Evolutionary conservation across 2,888 invertebrate species (phyloP), one percentile per base, ranked within the genome.

Genomic region (Synergus japonicus): DNA sequence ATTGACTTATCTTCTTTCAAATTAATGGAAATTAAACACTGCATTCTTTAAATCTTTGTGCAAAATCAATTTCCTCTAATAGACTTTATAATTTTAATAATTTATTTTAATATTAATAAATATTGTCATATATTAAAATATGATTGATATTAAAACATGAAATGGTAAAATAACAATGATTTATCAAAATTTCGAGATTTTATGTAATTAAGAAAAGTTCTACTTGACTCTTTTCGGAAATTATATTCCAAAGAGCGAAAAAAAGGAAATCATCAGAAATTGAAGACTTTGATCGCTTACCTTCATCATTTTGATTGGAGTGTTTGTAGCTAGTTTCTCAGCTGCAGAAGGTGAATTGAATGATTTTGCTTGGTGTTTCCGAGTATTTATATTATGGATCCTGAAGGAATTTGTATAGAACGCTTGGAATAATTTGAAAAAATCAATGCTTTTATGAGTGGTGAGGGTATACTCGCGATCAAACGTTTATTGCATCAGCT

Each of bases 401-500:
- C 73, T 54, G 73, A 9, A 37, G 49, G 54, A 73, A 37, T 73
- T 73, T 54, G 22, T 54, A 54, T 29, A 46, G 15, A 49, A 37
- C 10, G 29, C 22, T 54, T 37, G 29, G 29, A 43, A 46, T 44
- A 13, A 44, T 69, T 18, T 18, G 12, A 9, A 18, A 69, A 69
- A 15, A 15, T 15, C 49, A 4, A n/a, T 65, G n/a, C 37, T 37
- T 43, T 15, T 65, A n/a, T 37, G 65, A 65, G 10, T 43, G 65
- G 43, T n/a, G 49, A 73, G 46, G 49, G 54, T 54, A 73, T 29
- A 73, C 37, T 73, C 46, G 18, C 46, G 37, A 73, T 73, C 29
- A 37, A 44, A 41, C 44, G 66, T 66, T 44, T 66, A 73, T 73
- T 73, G 73, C 73, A 73, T 73, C 73, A 73, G 73, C 73, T 37